A percentile compares a stretch with the other conserved stretches of the same genome.
These are phyloP conservation scores for Glossophaga mutica DNA, from an alignment of 2,797 vertebrate genomes.

Conservation along the genomic window DNA sequence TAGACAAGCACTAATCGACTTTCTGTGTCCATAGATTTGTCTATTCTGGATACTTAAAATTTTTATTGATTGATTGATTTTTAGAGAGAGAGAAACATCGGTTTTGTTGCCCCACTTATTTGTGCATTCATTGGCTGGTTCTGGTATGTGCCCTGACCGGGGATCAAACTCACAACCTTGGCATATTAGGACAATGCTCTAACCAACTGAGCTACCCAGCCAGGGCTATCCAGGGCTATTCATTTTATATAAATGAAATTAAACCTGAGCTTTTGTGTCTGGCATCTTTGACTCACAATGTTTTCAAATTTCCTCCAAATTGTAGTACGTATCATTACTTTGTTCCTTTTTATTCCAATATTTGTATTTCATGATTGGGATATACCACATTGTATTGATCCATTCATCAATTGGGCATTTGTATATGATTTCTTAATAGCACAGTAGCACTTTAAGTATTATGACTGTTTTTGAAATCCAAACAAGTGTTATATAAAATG, in stretches of 20 bases:
- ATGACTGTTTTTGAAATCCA: conserved; percentile 25
- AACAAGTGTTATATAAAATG: background rate
- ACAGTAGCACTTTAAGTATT: background rate
- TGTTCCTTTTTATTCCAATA: background rate
- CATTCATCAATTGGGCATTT: background rate
- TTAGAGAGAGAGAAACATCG: no score
- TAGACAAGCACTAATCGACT: background rate
- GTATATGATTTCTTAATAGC: conserved; percentile 21
- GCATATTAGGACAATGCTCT: no score
- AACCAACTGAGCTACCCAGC: no score
- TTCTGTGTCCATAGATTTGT: background rate
- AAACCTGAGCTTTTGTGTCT: background rate
- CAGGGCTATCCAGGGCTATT: background rate
- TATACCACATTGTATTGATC: background rate
- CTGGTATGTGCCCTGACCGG: no score
- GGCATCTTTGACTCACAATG: background rate
- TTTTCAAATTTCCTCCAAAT: background rate
- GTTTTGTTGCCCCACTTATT: no score
- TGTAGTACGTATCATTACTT: background rate
- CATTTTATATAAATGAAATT: background rate
- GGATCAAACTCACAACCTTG: no score
- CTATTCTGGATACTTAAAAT: background rate
- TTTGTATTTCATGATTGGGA: background rate
- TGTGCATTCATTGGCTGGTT: no score
- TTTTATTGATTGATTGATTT: no score